Percentiles rank a stretch among this genome's conserved stretches.
Evolutionary conservation across 2,797 vertebrate genomes (phyloP).

Genomic region (Syngnathus rostellatus): DNA sequence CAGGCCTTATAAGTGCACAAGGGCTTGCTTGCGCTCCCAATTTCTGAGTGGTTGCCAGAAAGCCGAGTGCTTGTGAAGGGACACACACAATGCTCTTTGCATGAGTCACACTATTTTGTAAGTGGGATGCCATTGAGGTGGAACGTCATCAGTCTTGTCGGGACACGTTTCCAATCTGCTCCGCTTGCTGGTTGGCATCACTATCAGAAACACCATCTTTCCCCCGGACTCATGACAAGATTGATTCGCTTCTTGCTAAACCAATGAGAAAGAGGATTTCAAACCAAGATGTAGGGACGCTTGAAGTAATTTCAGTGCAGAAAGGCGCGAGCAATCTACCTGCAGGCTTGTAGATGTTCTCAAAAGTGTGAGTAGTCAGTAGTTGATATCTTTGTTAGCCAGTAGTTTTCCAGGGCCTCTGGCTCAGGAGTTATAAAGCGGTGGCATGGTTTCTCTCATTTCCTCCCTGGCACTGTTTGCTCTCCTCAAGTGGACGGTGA

Average conservation of each 20-base stretch:
- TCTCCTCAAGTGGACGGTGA: conserved; percentile 20
- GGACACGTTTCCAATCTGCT: conserved; percentile 49
- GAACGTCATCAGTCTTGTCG: conserved; percentile 43
- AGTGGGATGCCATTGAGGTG: conserved; percentile 2
- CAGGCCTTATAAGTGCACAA: conserved; percentile 69
- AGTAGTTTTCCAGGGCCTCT: conserved; percentile 13
- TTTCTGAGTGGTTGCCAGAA: conserved; percentile 10
- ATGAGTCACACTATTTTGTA: conserved; percentile 9
- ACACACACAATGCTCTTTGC: background rate
- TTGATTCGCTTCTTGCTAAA: conserved; percentile 22
- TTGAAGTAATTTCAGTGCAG: background rate
- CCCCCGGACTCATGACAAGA: conserved; percentile 32
- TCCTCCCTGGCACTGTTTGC: conserved; percentile 17
- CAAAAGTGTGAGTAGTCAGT: conserved; percentile 12
- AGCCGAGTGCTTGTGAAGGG: conserved; percentile 3
- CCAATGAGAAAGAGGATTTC: conserved; percentile 13
- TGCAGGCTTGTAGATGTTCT: conserved; percentile 2
- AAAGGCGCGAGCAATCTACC: background rate
- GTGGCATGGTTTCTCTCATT: conserved; percentile 21
- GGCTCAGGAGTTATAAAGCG: conserved; percentile 31
- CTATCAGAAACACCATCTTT: conserved; percentile 41
- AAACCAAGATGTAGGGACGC: conserved; percentile 1
- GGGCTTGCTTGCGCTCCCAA: conserved; percentile 28
- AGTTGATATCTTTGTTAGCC: conserved; percentile 28
- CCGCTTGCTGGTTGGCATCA: conserved; percentile 13